These are phyloP conservation scores for Gulo gulo DNA, from an alignment of 2,113 vertebrate genomes.

Conservation along the genomic window DNA sequence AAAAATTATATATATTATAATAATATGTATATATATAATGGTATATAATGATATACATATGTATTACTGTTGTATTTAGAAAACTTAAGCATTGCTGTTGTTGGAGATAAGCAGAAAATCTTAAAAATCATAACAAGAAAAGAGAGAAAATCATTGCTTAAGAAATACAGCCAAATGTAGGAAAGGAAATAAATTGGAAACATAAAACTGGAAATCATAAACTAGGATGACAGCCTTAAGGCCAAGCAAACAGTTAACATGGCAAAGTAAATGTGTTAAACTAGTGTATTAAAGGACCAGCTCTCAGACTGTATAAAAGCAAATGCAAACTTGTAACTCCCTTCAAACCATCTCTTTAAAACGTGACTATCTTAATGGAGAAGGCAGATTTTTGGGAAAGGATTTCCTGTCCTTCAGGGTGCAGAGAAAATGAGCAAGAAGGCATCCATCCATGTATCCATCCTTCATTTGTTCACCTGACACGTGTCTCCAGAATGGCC, in stretches of 20 bases:
- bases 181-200: neutral
- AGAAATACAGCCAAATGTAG: neutral
- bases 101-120: neutral
- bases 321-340: neutral
- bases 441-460: rapidly evolving
- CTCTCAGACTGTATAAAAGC: neutral
- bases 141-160: neutral
- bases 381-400: neutral
- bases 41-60: neutral
- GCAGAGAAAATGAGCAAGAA: neutral
- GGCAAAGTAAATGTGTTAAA: neutral
- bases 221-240: neutral
- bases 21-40: neutral
- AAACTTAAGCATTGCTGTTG: neutral
- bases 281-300: neutral
- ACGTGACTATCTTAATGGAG: neutral
- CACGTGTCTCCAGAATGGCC: neutral
- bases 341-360: neutral
- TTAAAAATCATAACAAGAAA: neutral
- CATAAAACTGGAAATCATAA: neutral
- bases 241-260: neutral
- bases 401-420: neutral
- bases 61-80: neutral
- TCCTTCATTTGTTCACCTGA: neutral
- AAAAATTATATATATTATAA: neutral